phyloP scores from a whole-genome alignment of 2,113 vertebrate species.

The Syngnathoides biaculeatus region DNA sequence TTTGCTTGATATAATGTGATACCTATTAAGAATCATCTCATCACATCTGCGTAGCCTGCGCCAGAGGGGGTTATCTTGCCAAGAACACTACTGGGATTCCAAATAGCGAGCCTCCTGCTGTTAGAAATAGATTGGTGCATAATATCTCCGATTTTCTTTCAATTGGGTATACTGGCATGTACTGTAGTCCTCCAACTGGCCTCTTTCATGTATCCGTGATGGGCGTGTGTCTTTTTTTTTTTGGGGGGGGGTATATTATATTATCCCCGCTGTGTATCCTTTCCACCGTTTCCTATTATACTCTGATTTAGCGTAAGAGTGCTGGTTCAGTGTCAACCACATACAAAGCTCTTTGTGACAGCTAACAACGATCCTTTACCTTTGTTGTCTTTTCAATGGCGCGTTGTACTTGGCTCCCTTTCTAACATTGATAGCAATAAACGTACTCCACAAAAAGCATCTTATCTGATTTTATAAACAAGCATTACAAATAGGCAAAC shows the following conservation, averaged over 20 bases:
- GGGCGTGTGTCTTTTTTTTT: not conserved
- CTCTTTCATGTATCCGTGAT: not conserved
- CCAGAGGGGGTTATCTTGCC: too few relatives aligned
- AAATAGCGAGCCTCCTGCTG: not conserved
- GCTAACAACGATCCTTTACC: not conserved
- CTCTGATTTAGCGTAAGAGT: not conserved
- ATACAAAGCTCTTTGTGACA: not conserved
- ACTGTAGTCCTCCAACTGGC: not conserved
- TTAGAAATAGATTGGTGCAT: not conserved
- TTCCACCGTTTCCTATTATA: not conserved
- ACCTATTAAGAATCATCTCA: too few relatives aligned
- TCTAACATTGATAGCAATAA: constrained; percentile 1
- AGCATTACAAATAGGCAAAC: constrained; percentile 40
- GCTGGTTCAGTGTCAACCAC: not conserved
- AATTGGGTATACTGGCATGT: not conserved
- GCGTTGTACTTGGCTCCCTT: not conserved
- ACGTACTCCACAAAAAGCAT: constrained; percentile 16
- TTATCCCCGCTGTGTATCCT: not conserved
- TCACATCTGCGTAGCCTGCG: too few relatives aligned
- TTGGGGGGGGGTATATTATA: not conserved
- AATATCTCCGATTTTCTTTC: not conserved
- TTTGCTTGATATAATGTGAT: too few relatives aligned
- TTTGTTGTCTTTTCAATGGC: not conserved
- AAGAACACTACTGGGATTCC: too few relatives aligned
- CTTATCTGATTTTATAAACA: constrained; percentile 34